phyloP scores from a whole-genome alignment of 2,888 invertebrate genomes.

The Archips crataeganus region DNA sequence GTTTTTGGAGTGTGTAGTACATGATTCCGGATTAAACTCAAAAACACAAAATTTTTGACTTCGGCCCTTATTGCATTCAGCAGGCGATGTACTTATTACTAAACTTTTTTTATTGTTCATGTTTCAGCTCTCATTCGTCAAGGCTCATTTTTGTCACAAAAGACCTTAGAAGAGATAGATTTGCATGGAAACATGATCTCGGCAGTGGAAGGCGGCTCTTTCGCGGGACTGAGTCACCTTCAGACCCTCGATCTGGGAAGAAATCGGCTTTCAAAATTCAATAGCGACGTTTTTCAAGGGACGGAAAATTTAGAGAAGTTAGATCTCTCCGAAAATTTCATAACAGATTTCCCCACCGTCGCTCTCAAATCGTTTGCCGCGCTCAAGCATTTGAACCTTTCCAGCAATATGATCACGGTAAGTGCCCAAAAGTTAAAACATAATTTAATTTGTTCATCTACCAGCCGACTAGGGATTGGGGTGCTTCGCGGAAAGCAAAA shows the following conservation, averaged over 20 bases:
- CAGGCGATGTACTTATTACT: no score
- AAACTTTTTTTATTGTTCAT: conserved; percentile 45
- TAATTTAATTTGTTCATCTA: conserved; percentile 30
- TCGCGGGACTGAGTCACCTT: conserved; percentile 88
- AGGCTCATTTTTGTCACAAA: conserved; percentile 89
- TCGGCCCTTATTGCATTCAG: no score
- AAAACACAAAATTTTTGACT: no score
- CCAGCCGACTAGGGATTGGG: neutral
- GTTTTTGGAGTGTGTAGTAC: no score
- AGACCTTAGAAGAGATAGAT: conserved; percentile 90
- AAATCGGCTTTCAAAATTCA: conserved; percentile 92
- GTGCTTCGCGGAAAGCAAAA: neutral
- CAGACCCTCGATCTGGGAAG: conserved; percentile 90
- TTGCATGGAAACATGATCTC: conserved; percentile 92
- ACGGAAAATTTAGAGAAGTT: conserved; percentile 91
- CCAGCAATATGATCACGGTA: conserved; percentile 94
- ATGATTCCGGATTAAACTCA: no score
- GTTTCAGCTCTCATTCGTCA: conserved; percentile 89
- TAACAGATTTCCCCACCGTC: conserved; percentile 92
- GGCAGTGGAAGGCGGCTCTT: conserved; percentile 91
- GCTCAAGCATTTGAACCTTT: conserved; percentile 91
- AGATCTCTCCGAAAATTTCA: conserved; percentile 95
- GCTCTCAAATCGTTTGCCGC: conserved; percentile 90
- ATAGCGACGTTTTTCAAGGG: conserved; percentile 94
- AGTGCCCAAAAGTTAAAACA: conserved; percentile 50